Percentiles rank a stretch among this genome's conserved stretches.
Conservation (phyloP, 64 coral and sea anemone genomes). For the Actinia tenebrosa region DNA sequence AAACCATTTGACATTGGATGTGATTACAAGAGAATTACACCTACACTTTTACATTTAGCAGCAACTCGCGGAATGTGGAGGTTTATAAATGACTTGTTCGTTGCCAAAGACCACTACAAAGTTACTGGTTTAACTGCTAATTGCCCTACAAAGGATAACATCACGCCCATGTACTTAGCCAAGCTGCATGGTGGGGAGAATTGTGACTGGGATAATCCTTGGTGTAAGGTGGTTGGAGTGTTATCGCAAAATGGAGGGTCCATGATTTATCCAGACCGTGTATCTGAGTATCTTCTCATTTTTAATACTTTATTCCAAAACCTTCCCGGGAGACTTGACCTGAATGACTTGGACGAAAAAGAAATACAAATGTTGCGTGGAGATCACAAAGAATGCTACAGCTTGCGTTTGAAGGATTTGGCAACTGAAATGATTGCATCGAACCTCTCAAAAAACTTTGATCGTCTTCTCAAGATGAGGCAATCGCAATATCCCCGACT, state of each 20-base stretch:
- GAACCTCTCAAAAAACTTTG: background rate
- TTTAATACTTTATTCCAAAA: conserved; percentile 32
- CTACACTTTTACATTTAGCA: conserved; percentile 62
- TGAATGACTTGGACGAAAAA: background rate
- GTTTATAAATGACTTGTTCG: conserved; percentile 51
- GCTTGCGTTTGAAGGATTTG: background rate
- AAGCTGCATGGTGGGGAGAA: conserved; percentile 32
- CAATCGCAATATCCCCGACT: too few relatives aligned
- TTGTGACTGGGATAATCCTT: conserved; percentile 58
- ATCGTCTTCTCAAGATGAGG: background rate
- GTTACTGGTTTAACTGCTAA: conserved; percentile 54
- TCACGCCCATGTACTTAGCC: conserved; percentile 78
- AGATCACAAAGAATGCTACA: background rate
- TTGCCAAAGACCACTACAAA: background rate
- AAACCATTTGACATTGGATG: conserved; percentile 55
- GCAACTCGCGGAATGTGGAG: conserved; percentile 78
- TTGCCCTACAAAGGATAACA: conserved; percentile 59
- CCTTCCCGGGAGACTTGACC: background rate
- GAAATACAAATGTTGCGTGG: background rate
- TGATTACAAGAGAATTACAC: background rate
- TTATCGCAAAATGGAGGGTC: conserved; percentile 43
- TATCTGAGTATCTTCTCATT: conserved; percentile 58
- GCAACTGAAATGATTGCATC: background rate
- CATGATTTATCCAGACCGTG: conserved; percentile 21
- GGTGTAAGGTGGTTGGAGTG: conserved; percentile 60